phyloP scores from a whole-genome alignment of 2,113 vertebrate genomes.

The Nyctibius bracteatus region DNA sequence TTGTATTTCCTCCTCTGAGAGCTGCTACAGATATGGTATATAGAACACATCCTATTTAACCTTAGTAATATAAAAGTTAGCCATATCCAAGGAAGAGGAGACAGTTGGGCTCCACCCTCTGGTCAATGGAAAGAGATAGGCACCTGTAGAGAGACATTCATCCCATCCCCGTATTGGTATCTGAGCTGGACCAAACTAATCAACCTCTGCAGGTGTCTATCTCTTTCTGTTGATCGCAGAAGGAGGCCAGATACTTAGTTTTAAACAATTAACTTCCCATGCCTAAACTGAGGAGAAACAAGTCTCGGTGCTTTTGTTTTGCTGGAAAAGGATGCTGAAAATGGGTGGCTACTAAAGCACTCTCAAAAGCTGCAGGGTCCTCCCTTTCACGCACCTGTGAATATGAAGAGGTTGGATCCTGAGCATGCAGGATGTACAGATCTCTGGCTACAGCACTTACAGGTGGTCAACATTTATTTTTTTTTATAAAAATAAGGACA shows the following conservation, averaged over 20 bases:
- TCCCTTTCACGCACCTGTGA: not conserved
- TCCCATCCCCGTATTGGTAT: not conserved
- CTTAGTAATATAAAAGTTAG: not conserved
- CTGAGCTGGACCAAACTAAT: not conserved
- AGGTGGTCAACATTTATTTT: not conserved
- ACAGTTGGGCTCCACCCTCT: not conserved
- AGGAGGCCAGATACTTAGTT: not conserved
- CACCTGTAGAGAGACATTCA: not conserved
- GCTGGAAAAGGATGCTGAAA: not conserved
- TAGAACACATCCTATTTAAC: not conserved
- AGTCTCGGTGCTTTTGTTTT: not conserved
- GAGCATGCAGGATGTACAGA: not conserved
- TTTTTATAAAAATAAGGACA: not conserved
- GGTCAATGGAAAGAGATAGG: not conserved
- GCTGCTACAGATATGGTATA: not conserved
- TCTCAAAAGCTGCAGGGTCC: not conserved
- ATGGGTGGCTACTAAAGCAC: not conserved
- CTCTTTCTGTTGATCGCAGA: not conserved
- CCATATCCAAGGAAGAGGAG: not conserved
- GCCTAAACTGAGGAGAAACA: not conserved
- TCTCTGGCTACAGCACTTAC: not conserved
- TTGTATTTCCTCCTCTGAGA: not conserved
- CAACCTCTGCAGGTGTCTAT: not conserved
- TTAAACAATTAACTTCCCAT: not conserved
- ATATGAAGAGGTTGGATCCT: not conserved